These are phyloP conservation scores for Marronus borbonicus DNA, from an alignment of 2,888 invertebrate species.

Conservation along the genomic window DNA sequence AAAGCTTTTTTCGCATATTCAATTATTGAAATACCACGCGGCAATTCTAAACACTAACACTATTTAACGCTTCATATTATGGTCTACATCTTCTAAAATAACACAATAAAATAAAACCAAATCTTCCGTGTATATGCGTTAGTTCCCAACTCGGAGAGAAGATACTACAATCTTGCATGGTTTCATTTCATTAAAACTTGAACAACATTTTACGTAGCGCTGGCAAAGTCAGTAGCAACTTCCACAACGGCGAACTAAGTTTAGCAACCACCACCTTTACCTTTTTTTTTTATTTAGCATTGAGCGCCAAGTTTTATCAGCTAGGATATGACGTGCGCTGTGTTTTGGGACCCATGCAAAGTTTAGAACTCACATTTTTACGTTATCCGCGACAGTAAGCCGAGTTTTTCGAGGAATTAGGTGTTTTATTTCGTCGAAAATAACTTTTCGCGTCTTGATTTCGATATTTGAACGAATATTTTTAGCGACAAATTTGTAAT, in stretches of 20 bases:
- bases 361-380: neutral
- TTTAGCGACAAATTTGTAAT: no score
- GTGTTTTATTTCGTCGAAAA: neutral
- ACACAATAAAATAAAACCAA: no score
- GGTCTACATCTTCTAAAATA: no score
- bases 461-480: no score
- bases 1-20: no score
- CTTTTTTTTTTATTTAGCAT: conserved; percentile 13
- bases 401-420: neutral
- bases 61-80: no score
- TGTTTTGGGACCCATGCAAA: neutral
- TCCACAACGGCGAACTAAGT: conserved; percentile 10
- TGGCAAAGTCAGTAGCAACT: neutral
- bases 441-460: no score
- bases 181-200: conserved; percentile 30
- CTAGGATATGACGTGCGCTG: neutral
- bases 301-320: conserved; percentile 10
- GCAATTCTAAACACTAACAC: no score
- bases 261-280: neutral
- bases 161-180: conserved; percentile 8
- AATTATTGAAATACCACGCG: no score
- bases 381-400: neutral
- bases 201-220: conserved; percentile 3
- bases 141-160: neutral
- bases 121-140: no score